Evolutionary conservation across 2,113 vertebrate species (phyloP).

Genomic region (Pitta sordida): DNA sequence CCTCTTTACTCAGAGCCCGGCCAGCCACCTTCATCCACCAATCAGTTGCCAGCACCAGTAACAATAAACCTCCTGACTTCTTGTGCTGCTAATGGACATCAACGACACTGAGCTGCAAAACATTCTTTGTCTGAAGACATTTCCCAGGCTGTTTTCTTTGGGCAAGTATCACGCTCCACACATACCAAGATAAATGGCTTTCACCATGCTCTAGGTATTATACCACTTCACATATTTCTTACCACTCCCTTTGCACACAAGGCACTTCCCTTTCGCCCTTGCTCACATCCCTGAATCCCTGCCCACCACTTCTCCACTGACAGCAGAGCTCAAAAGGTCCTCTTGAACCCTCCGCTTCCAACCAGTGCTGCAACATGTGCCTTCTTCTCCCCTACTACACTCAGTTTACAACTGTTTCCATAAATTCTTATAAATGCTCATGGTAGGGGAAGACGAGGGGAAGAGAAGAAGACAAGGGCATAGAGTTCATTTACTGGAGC

Average conservation of each 20-base stretch:
- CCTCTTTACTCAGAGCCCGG: neutral
- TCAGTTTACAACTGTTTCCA: neutral
- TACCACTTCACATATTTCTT: neutral
- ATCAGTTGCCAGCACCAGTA: neutral
- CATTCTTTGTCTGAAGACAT: neutral
- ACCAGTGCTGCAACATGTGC: accelerated
- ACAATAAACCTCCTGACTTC: neutral
- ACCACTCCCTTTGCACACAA: too few species aligned
- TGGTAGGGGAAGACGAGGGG: neutral
- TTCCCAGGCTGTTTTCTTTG: neutral
- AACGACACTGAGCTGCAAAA: neutral
- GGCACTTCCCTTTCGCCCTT: neutral
- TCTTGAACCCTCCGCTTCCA: neutral
- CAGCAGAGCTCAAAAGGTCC: neutral
- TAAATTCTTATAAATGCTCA: neutral
- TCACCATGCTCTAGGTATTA: neutral
- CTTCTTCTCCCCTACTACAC: accelerated
- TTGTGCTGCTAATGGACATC: neutral
- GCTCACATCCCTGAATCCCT: neutral
- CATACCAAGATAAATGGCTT: neutral
- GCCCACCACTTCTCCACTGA: neutral
- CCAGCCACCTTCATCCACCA: neutral
- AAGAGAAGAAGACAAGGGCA: neutral
- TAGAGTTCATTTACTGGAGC: neutral
- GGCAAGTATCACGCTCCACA: neutral